Evolutionary conservation across 2,113 vertebrate genomes (phyloP), one percentile per base, ranked within the genome.

Genomic region (Paraplagusia blochii): DNA sequence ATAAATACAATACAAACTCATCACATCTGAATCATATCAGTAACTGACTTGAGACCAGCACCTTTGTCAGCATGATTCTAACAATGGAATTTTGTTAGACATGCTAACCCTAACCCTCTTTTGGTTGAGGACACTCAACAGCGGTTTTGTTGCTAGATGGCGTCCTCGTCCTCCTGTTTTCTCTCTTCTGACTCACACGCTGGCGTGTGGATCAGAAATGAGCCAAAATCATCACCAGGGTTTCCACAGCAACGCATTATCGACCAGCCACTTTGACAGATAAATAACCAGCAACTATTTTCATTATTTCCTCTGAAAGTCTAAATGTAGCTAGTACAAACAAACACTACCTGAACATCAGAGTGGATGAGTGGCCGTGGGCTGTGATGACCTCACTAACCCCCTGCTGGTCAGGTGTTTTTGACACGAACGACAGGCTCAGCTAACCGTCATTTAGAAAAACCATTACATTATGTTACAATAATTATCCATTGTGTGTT

Each of bases 381-480:
- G 52, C 19, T 44, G 18, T 17, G 35, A 34, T 43, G 55, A 74
- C 61, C 61, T 74, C 73, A 59, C 43, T 0, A 55, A 76, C 63
- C 34, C 34, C 85, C 85, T 85, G 85, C 85, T 36, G 85, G 85
- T 9, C 81, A 74, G 85, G 79, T 62, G 68, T 74, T 55, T 43
- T 55, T 43, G 54, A 11, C 45, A 64, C 45, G 36, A 5, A 0
- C 13, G 44, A 33, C 14, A 1, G 49, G 42, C 66, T 58, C 58
- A 54, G 1, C 52, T 62, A 56, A 46, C 47, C 48, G 69, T 50
- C 68, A 63, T 33, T 53, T 38, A 45, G 7, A 15, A 72, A 29
- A 58, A 46, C 45, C 40, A 53, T 44, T 58, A 22, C 51, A 35
- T 16, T 15, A 38, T 4, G 57, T 68, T 12, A 46, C 35, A 58